Base-by-base conservation (phyloP, 2,113 vertebrate genomes). In the Phalacrocorax aristotelis region DNA sequence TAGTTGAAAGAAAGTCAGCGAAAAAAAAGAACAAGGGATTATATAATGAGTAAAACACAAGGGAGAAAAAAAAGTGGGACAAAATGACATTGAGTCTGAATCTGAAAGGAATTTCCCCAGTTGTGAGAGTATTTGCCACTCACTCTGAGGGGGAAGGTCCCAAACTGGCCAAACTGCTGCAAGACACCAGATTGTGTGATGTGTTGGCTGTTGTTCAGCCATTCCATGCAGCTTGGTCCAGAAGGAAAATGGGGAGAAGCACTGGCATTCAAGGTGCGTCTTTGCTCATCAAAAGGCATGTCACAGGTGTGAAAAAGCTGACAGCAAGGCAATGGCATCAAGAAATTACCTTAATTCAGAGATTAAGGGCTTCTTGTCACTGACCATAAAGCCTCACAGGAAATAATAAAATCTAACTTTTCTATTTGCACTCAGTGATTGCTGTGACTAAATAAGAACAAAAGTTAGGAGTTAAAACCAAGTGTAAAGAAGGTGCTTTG, bases 121-220 rank as follows among this genome's bases (percentile, higher is more conserved):
- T 27, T 34, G 4, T 7, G 23, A 62, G 5, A 46, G 23, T 6
- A 16, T 46, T 49, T 62, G 4, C 2, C 4, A 36, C 36, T 22
- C 6, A 10, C 34, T 38, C 36, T 27, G 49, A 32, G 11, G 30
- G 6, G 16, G 20, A 65, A 32, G 11, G 13, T 27, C 70, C 30
- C 79, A 34, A 16, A 11, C 20, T 44, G 51, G 26, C 25, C 36
- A 57, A 62, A 70, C 4, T 10, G 36, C 32, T 13, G 17, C 15
- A 48, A 11, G 64, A 16, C 54, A 66, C 4, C 17, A 7, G 5
- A 9, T 0, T 57, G 7, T 0, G 1, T 10, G 55, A 8, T 9
- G 10, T 7, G 21, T 21, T 78, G 42, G 29, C 34, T 58, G 46
- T 20, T 2, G 0, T 60, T 77, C 49, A 30, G 26, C 2, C 5